Evolutionary conservation across 2,797 vertebrate genomes (phyloP), one percentile per base, ranked within the genome.

Genomic region (Takifugu ocellatus): DNA sequence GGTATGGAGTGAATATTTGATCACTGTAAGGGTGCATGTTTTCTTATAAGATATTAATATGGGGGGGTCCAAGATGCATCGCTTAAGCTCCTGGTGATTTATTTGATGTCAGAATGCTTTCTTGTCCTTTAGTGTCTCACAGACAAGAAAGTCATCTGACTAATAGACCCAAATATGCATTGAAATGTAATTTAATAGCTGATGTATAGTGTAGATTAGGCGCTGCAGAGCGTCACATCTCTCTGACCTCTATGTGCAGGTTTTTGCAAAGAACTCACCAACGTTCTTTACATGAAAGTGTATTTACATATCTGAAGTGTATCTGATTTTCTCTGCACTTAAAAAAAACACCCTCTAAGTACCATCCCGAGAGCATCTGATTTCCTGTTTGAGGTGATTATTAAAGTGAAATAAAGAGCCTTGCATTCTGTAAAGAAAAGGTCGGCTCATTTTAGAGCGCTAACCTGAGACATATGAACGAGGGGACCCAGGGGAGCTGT

Each of bases 1-100:
- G 84, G 83, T 86, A 85, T 79, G 84, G 83, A 65, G 79, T 81
- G 83, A 88, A 89, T 89, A 86, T 83, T 83, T 88, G 83, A 88
- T 88, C 79, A 80, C 74, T 64, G 67, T 66, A 63, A 80, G 66
- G 79, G 59, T 54, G 80, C 77, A 21, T 83, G 81, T 79, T 82
- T 81, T 66, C 81, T 75, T 81, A 72, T 85, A 70, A 76, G 63
- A 83, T 87, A 83, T 87, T 83, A 85, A 88, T 83, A 86, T 77
- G 50, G 60, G 77, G 67, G 59, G 39, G 63, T 42, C 29, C 49
- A 27, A 27, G 21, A 21, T 24, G 17, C 46, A 11, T 72, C 24
- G 64, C 68, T 21, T 54, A 68, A 51, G 78, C 70, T 66, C 21
- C 70, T 56, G 66, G 59, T 84, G 78, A 87, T 88, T 78, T 77